phyloP scores from a whole-genome alignment of 2,113 vertebrate species.

The Notechis scutatus region DNA sequence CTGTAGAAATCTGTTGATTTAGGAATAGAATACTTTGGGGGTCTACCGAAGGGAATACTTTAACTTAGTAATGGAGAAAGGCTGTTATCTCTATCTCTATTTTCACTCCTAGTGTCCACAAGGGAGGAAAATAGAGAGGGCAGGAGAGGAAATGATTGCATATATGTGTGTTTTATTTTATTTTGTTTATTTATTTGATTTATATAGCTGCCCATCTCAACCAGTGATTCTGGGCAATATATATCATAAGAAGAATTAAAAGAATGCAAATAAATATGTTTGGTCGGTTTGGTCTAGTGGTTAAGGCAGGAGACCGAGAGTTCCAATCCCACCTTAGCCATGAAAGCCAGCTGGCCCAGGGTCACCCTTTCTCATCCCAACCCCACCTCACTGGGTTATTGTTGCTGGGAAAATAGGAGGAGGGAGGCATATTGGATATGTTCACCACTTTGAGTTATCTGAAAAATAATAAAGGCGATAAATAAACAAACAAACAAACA shows the following conservation, averaged over 20 bases:
- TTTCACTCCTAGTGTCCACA: not conserved
- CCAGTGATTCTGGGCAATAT: not conserved
- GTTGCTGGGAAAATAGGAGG: not conserved
- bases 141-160: not conserved
- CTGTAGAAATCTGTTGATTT: not conserved
- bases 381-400: not conserved
- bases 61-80: not conserved
- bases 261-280: not conserved
- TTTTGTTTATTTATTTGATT: not conserved
- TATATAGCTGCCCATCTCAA: not conserved
- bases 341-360: not conserved
- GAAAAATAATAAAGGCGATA: not conserved
- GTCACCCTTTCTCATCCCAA: not conserved
- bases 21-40: not conserved
- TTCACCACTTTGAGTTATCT: not conserved
- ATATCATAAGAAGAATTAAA: not conserved
- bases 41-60: not conserved
- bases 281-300: not conserved
- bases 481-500: too few species aligned
- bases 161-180: not conserved
- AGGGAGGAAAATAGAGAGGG: not conserved
- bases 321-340: not conserved
- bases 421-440: not conserved
- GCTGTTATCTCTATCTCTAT: not conserved
- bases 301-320: not conserved